Evolutionary conservation across 2,113 vertebrate genomes (phyloP), one percentile per base, ranked within the genome.

Genomic region (Anas platyrhynchos): DNA sequence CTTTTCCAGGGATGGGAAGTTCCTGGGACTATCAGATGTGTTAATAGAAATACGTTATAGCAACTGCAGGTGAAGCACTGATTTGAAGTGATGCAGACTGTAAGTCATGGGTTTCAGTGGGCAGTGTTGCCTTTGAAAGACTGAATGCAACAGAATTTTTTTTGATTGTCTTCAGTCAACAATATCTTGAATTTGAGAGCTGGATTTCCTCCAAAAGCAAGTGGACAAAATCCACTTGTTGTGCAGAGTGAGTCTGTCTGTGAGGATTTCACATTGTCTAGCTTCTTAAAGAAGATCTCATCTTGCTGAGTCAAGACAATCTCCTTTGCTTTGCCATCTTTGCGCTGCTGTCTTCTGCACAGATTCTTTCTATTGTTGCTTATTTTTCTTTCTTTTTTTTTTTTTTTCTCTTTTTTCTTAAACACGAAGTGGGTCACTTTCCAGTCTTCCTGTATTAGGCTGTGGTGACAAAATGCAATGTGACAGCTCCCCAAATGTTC

Each of bases 401-500:
- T 48, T 55, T 56, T 73, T 46, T 34, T 34, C 34, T 87, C 41
- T 41, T 41, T 41, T 13, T 41, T 41, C 41, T 41, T 41, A 77
- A 29, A 1, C 20, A 43, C 68, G 54, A 93, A 91, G 74, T 86
- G 54, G 86, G 84, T 91, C 84, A 85, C 72, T 91, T 86, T 88
- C 25, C 68, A 38, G 44, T 86, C 93, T 88, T 48, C 41, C 54
- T 67, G 79, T 48, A 78, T 95, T 93, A 88, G n/a, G 72, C 41
- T 41, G 34, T 9, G 3, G 38, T 72, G 93, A 89, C 63, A 62
- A 82, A 87, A 94, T 95, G 54, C 12, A 66, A 1, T 29, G 71
- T 89, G 96, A 89, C 89, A 93, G 75, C 43, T 97, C n/a, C 73
- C 50, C 59, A 94, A 86, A 89, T 32, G 52, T 84, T 91, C 55